phyloP scores from a whole-genome alignment of 2,797 vertebrate species.

The Apodemus agrarius region DNA sequence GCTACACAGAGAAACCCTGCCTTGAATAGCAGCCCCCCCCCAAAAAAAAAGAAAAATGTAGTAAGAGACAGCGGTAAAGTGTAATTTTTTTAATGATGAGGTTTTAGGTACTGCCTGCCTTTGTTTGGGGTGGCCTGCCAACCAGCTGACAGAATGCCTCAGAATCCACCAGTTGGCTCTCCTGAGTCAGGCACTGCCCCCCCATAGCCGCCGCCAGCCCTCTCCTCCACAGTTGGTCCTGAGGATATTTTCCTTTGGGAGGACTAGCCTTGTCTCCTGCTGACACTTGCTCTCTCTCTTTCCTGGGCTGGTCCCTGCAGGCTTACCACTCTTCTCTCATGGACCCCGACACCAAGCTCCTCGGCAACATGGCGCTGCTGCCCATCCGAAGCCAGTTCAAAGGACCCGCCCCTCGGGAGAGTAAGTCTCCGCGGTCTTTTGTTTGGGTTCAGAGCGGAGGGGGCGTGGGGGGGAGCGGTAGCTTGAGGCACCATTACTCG shows the following conservation, averaged over 20 bases:
- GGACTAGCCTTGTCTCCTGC: background rate
- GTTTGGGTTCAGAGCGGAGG: background rate
- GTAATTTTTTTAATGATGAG: background rate
- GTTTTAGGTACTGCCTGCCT: background rate
- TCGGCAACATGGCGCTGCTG: conserved; percentile 97
- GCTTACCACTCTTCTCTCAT: conserved; percentile 97
- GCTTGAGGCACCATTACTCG: background rate
- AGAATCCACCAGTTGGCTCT: background rate
- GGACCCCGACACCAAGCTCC: conserved; percentile 92
- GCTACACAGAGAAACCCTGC: background rate
- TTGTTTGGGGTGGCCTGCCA: too few species aligned
- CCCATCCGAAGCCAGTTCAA: conserved; percentile 98
- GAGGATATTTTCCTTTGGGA: background rate
- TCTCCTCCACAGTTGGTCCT: background rate
- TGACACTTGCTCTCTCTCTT: background rate
- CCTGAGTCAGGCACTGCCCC: background rate
- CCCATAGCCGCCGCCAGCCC: too few species aligned
- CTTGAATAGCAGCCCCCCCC: background rate
- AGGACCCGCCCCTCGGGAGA: conserved; percentile 96
- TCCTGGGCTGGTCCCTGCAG: conserved; percentile 81
- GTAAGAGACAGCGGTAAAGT: background rate
- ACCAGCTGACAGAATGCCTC: too few species aligned
- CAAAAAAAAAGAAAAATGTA: background rate
- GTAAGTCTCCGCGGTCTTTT: conserved; percentile 86
- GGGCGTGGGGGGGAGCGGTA: too few species aligned